Conservation (phyloP, 2,888 invertebrate species). For the Mayetiola destructor region DNA sequence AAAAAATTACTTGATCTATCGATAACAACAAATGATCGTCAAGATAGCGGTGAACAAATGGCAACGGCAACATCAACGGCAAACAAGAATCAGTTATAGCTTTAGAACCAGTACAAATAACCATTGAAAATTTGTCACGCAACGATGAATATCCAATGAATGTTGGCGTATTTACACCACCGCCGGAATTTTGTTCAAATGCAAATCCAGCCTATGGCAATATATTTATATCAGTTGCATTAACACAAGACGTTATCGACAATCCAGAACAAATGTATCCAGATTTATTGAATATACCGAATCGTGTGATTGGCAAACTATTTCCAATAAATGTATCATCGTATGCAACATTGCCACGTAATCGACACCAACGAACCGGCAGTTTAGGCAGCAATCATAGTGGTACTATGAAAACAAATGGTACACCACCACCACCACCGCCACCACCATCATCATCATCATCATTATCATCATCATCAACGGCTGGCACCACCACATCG, state of each 20-base stretch:
- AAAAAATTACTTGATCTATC: slow-evolving; percentile 73
- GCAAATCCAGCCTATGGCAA: slow-evolving; percentile 32
- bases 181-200: slow-evolving; percentile 43
- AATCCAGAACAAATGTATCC: slow-evolving; percentile 56
- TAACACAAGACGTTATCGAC: slow-evolving; percentile 52
- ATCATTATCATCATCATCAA: slow-evolving; percentile 16
- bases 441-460: not conserved
- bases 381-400: slow-evolving; percentile 31
- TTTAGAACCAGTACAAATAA: slow-evolving; percentile 46
- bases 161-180: slow-evolving; percentile 39
- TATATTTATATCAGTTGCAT: slow-evolving; percentile 26
- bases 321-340: slow-evolving; percentile 30
- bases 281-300: slow-evolving; percentile 59
- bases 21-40: slow-evolving; percentile 49
- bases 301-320: slow-evolving; percentile 36
- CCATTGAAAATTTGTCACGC: slow-evolving; percentile 37
- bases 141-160: slow-evolving; percentile 37
- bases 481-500: slow-evolving; percentile 15
- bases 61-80: slow-evolving; percentile 44
- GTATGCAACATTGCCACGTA: slow-evolving; percentile 38
- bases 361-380: slow-evolving; percentile 28
- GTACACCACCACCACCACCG: not conserved
- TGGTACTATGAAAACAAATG: not conserved
- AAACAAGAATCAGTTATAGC: slow-evolving; percentile 39
- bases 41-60: slow-evolving; percentile 47